Conservation (phyloP, 2,888 invertebrate genomes). For the Nemoura dubitans region DNA sequence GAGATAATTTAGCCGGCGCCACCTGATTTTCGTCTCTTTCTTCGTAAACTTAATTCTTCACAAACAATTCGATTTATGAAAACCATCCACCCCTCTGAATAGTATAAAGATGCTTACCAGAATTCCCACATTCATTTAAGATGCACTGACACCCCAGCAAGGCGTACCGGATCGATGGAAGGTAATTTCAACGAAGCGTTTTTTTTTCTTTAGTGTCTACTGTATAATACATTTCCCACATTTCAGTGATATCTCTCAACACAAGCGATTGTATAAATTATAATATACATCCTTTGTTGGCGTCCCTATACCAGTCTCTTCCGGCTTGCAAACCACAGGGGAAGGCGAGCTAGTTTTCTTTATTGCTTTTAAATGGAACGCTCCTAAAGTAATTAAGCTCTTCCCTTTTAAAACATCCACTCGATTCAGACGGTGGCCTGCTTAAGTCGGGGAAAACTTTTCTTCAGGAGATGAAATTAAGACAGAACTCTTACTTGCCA, state of each 20-base stretch:
- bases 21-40: constrained; percentile 9
- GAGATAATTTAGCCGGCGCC: background rate
- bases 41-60: constrained; percentile 23
- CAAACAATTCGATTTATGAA: constrained; percentile 24
- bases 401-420: constrained; percentile 24
- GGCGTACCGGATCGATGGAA: background rate
- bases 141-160: background rate
- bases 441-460: background rate
- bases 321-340: constrained; percentile 21
- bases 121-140: background rate
- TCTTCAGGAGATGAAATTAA: constrained; percentile 35
- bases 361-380: constrained; percentile 51
- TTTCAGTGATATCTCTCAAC: constrained; percentile 28
- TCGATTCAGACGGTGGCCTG: constrained; percentile 27
- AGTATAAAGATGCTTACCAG: background rate
- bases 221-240: constrained; percentile 26
- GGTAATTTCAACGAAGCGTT: background rate
- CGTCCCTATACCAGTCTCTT: background rate
- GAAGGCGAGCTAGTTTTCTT: constrained; percentile 46
- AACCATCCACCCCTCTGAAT: background rate
- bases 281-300: constrained; percentile 10
- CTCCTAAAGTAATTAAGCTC: constrained; percentile 48
- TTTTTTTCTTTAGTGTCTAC: background rate
- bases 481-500: constrained; percentile 21
- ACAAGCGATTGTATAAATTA: constrained; percentile 25